phyloP scores from a whole-genome alignment of 2,797 vertebrate species.

The Ptychobarbus kaznakovi region DNA sequence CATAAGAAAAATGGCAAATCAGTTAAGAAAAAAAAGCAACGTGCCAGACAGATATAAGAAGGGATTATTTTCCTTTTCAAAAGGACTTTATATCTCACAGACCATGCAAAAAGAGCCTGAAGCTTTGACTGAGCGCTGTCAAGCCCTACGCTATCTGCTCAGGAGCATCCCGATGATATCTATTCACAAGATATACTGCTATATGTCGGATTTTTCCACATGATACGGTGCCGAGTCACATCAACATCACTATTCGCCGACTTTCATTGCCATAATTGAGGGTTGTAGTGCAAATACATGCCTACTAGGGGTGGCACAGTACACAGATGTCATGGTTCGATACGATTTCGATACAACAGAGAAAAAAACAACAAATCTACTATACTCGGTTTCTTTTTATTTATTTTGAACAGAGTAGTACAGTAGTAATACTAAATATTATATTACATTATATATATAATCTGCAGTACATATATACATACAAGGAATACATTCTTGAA shows the following conservation, averaged over 20 bases:
- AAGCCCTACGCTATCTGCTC: constrained; percentile 19
- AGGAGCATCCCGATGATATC: constrained; percentile 28
- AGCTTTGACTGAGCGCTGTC: constrained; percentile 20
- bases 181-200: neutral
- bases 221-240: constrained; percentile 4
- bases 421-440: too few species aligned
- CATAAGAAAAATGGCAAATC: constrained; percentile 17
- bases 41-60: neutral
- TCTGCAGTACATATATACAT: too few species aligned
- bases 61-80: constrained; percentile 27
- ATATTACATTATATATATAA: too few species aligned
- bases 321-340: too few species aligned
- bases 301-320: too few species aligned
- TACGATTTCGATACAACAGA: too few species aligned
- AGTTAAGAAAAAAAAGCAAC: neutral
- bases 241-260: constrained; percentile 4
- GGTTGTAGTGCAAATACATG: constrained; percentile 6
- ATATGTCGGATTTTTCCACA: neutral
- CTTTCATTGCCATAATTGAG: constrained; percentile 21
- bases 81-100: constrained; percentile 24
- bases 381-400: too few species aligned
- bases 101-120: neutral
- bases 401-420: too few species aligned
- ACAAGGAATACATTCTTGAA: too few species aligned
- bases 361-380: too few species aligned